A percentile compares a stretch with the other conserved stretches of the same genome.
phyloP scores from a whole-genome alignment of 1,140 invertebrate species.

The Vanessa atalanta region DNA sequence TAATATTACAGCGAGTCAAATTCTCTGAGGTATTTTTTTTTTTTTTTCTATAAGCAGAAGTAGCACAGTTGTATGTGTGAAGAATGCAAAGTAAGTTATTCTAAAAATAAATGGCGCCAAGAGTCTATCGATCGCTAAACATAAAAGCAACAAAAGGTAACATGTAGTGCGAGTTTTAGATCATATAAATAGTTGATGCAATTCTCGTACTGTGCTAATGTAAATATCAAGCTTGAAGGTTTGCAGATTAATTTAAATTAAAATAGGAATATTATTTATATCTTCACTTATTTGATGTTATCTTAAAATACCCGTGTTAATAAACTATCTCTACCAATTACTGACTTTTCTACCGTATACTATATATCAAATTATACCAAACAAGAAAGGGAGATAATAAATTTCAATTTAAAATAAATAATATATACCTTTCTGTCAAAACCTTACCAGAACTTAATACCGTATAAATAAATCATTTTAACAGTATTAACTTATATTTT shows the following conservation, averaged over 20 bases:
- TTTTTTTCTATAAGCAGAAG: conserved; percentile 12
- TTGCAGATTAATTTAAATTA: neutral
- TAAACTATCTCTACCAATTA: too few relatives aligned
- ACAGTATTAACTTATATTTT: conserved; percentile 33
- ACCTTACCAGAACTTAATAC: neutral
- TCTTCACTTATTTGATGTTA: too few relatives aligned
- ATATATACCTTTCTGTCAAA: too few relatives aligned
- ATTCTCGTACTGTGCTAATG: conserved; percentile 4
- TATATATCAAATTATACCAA: too few relatives aligned
- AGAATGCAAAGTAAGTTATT: conserved; percentile 12
- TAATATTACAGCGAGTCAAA: too few relatives aligned
- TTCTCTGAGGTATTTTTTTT: neutral
- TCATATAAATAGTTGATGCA: conserved; percentile 3
- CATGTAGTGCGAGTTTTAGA: neutral
- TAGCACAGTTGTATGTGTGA: neutral
- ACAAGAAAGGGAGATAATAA: too few relatives aligned
- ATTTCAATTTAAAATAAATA: too few relatives aligned
- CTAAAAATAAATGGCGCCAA: conserved; percentile 28
- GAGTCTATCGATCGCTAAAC: conserved; percentile 1
- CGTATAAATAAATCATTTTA: neutral
- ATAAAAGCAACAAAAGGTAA: neutral
- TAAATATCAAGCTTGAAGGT: neutral
- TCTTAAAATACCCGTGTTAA: too few relatives aligned
- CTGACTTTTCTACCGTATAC: too few relatives aligned
- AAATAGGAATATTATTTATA: neutral